phyloP scores from a whole-genome alignment of 2,888 invertebrate species.

The Morinoia aosen region DNA sequence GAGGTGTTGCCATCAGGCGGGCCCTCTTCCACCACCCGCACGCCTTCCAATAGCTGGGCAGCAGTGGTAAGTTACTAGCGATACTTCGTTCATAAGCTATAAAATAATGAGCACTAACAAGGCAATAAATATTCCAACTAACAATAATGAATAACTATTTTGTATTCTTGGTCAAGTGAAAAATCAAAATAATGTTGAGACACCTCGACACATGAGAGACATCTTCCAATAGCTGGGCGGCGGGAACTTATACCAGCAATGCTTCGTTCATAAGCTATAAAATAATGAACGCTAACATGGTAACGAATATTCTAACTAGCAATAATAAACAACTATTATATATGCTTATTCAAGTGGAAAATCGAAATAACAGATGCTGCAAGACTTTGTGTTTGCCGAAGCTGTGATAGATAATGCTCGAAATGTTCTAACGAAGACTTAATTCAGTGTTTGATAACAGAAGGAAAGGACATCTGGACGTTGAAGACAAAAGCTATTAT shows the following conservation, averaged over 20 bases:
- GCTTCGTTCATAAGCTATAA: not conserved
- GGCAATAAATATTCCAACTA: not conserved
- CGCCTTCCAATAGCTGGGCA: constrained; percentile 9
- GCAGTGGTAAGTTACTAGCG: not conserved
- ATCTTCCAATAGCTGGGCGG: not conserved
- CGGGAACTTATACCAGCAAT: not conserved
- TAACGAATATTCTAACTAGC: not conserved
- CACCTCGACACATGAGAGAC: no score
- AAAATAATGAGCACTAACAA: not conserved
- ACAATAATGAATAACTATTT: no score
- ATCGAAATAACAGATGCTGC: no score
- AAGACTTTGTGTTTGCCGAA: not conserved
- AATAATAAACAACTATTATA: no score
- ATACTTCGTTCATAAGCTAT: not conserved
- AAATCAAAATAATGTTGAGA: no score
- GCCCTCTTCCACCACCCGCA: not conserved
- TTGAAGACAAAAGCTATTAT: no score
- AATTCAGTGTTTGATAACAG: no score
- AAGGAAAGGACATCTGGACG: not conserved
- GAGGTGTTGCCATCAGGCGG: not conserved
- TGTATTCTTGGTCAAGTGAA: no score
- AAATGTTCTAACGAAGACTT: not conserved
- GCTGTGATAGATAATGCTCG: not conserved
- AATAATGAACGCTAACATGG: not conserved
- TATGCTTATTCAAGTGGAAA: no score